Evolutionary conservation across 2,888 invertebrate genomes (phyloP).

Genomic region (Drosophila meridiana): DNA sequence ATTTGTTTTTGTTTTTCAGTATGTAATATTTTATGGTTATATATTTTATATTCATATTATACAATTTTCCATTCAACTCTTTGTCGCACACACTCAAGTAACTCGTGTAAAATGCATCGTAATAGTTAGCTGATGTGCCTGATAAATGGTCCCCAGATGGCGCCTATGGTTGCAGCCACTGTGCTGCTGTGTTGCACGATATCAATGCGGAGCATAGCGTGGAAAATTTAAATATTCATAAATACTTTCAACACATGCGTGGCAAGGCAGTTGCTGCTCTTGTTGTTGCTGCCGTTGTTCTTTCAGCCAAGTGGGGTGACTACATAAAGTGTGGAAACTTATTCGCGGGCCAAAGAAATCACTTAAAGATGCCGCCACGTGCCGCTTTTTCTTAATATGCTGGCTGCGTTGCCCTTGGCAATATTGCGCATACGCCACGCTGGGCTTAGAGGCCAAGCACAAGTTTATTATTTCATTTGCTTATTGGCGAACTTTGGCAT

Average conservation of each 20-base stretch:
- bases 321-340: slow-evolving; percentile 47
- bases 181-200: slow-evolving; percentile 28
- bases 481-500: slow-evolving; percentile 34
- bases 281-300: slow-evolving; percentile 2
- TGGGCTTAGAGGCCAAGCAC: slow-evolving; percentile 14
- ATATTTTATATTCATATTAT: background rate
- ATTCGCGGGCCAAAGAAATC: slow-evolving; percentile 39
- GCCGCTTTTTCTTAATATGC: slow-evolving; percentile 16
- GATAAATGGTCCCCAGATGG: background rate
- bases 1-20: too few species aligned
- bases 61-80: background rate
- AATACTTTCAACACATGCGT: slow-evolving; percentile 62
- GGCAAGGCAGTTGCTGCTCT: slow-evolving; percentile 13
- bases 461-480: slow-evolving; percentile 57
- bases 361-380: slow-evolving; percentile 49
- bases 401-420: slow-evolving; percentile 14
- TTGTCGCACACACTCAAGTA: background rate
- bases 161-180: slow-evolving; percentile 12
- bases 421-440: slow-evolving; percentile 55
- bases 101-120: background rate
- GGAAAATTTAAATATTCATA: slow-evolving; percentile 51
- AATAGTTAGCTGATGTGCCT: background rate
- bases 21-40: background rate
- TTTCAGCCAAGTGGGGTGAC: slow-evolving; percentile 17
- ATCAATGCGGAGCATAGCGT: slow-evolving; percentile 42